Conservation (phyloP, 2,113 vertebrate genomes). For the Heteronetta atricapilla region DNA sequence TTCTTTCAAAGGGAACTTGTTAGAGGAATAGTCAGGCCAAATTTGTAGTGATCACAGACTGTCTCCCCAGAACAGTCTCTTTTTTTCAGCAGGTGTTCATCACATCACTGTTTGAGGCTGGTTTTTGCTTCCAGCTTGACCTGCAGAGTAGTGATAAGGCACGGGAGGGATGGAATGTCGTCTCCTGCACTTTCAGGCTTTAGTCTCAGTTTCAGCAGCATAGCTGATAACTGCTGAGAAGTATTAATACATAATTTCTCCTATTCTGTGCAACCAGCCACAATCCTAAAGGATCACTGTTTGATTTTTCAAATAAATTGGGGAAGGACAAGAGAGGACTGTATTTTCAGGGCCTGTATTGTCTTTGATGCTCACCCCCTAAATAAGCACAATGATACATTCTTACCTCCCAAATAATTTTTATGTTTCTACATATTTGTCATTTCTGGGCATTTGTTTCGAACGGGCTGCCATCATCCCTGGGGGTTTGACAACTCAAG, state of each 20-base stretch:
- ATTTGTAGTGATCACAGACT: neutral
- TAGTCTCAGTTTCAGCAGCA: neutral
- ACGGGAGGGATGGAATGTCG: accelerated
- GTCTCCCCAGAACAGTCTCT: neutral
- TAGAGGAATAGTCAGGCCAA: neutral
- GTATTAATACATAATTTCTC: neutral
- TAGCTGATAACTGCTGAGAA: neutral
- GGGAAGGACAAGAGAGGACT: neutral
- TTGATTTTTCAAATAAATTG: neutral
- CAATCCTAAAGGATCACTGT: neutral
- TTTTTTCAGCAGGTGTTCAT: neutral
- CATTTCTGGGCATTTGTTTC: neutral
- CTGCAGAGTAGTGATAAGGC: neutral
- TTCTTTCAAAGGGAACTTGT: neutral
- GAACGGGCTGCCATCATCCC: neutral
- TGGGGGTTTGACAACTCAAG: neutral
- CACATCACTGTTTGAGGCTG: accelerated
- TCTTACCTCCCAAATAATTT: neutral
- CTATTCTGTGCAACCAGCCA: neutral
- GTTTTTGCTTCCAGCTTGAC: neutral
- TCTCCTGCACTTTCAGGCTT: neutral
- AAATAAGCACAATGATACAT: neutral
- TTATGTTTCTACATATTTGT: neutral
- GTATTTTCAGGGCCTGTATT: neutral
- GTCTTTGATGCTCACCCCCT: neutral